Evolutionary conservation across 2,888 invertebrate genomes (phyloP), one percentile per base, ranked within the genome.

Genomic region (Sarcophaga variegata): DNA sequence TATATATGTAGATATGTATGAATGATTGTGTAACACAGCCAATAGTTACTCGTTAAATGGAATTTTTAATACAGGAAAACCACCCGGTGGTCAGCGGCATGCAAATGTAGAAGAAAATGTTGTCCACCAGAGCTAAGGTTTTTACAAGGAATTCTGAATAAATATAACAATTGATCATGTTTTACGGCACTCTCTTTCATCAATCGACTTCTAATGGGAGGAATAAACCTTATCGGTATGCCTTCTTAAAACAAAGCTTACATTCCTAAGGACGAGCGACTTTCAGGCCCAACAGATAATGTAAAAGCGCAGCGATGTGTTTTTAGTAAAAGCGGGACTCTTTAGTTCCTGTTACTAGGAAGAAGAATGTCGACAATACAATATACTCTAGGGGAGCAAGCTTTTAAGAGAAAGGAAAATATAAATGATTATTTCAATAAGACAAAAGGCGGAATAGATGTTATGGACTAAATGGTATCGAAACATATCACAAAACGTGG

Each of bases 391-490:
- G 20, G n/a, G 8, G 27, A 27, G 3, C 71, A 22, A 72, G n/a
- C 20, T 45, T 20, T 60, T 45, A 20, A 62, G n/a, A 45, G 11
- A 45, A 20, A 71, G n/a, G n/a, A 11, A 37, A 27, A n/a, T 2
- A 8, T 20, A 20, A 20, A 20, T 20, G 20, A 20, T 20, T 20
- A 20, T 1, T 20, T 20, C 60, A 71, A 71, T 59, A 71, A 59
- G 11, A 71, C 49, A 70, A 25, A 54, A 49, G 22, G 54, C 69
- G 27, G 59, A 27, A 27, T n/a, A n/a, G 71, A 71, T 59, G 27
- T 54, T 25, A 59, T 71, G 27, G 8, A 71, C 1, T 5, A 59
- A n/a, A n/a, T 27, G n/a, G 22, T 8, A 1, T 8, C 8, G 0
- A 47, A 67, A 67, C 20, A 20, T n/a, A 67, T n/a, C 3, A 67